Evolutionary conservation across 2,113 vertebrate species (phyloP), one percentile per base, ranked within the genome.

Genomic region (Erinaceus europaeus): DNA sequence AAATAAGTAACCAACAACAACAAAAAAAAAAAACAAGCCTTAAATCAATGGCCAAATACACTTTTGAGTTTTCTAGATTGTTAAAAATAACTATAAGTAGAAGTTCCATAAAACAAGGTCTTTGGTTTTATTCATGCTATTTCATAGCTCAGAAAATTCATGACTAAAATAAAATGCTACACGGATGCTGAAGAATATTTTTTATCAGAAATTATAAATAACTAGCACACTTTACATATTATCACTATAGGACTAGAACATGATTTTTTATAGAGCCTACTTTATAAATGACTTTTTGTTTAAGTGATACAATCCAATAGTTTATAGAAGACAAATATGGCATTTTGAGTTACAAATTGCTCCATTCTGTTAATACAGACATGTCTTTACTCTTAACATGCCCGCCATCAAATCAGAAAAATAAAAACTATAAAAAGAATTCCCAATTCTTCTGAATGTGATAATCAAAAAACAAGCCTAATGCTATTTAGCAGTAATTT

Each of bases 341-440:
- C 50, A 53, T n/a, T 80, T 23, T 36, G 6, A 79, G 61, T 68
- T 71, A 73, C 17, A 83, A 75, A 80, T 65, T 93, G 61, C 18
- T 82, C 29, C 25, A 75, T 38, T 79, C 79, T 91, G 50, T 76
- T 27, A 78, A 91, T 32, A 86, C 2, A 76, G 4, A 44, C 1
- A 29, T 21, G 40, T 53, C 38, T 52, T 76, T 81, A 48, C 32
- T 76, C 15, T 88, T 88, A 14, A 83, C 29, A 50, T 76, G 52
- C 50, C 34, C 88, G 34, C 21, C n/a, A 78, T 65, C 67, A 88
- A 72, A 82, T 11, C 71, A 18, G 38, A 90, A 90, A 91, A 90
- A 90, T 52, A 73, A 42, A 91, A 17, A 67, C n/a, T 32, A 90
- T 8, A 89, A 68, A 90, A 52, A 7, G 2, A 79, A 20, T 69